Conservation (phyloP, 2,797 vertebrate species). For the Lemur catta region DNA sequence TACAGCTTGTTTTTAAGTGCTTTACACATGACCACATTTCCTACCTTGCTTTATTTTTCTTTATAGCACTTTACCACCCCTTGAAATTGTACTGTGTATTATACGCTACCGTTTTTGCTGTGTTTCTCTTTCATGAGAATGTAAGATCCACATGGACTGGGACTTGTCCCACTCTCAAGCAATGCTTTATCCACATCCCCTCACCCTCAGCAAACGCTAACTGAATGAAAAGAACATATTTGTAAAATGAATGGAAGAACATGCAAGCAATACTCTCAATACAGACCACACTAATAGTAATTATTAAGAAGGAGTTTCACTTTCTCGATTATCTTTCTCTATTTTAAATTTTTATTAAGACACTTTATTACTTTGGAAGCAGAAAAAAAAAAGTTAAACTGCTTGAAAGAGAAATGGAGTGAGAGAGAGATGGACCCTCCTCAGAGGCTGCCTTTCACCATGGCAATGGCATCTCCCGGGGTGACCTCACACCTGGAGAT, state of each 20-base stretch:
- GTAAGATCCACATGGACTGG: background rate
- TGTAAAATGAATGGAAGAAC: slow-evolving; percentile 3
- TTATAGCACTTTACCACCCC: background rate
- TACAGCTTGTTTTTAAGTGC: background rate
- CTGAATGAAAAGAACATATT: background rate
- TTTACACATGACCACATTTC: background rate
- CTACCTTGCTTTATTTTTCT: slow-evolving; percentile 16
- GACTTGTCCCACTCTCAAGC: background rate
- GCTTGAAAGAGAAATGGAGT: background rate
- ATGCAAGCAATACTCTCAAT: background rate
- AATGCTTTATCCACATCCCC: background rate
- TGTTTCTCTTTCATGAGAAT: slow-evolving; percentile 28
- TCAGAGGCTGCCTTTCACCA: background rate
- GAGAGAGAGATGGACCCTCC: background rate
- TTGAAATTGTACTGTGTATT: slow-evolving; percentile 7
- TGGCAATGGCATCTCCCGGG: background rate
- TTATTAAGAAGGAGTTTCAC: background rate
- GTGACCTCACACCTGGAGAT: background rate
- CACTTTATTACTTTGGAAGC: background rate
- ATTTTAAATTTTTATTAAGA: background rate
- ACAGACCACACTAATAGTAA: background rate
- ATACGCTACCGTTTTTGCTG: background rate
- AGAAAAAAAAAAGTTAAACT: background rate
- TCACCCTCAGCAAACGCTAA: background rate
- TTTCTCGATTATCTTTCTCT: background rate